These are phyloP conservation scores for Chamaedrilus cognettii DNA, from an alignment of 2,888 invertebrate genomes.

Conservation along the genomic window DNA sequence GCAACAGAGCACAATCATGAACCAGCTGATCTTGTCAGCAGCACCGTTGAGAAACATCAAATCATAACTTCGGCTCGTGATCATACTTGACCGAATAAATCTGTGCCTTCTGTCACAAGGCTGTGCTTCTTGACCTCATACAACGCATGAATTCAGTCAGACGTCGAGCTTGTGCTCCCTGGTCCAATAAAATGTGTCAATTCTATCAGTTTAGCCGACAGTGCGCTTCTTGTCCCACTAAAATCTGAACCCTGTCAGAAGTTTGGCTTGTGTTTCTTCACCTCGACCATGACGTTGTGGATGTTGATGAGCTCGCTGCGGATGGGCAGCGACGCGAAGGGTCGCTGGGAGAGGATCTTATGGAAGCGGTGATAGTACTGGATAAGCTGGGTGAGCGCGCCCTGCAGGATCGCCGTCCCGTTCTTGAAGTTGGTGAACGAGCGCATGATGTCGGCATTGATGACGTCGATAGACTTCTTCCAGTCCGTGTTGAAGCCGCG, in stretches of 20 bases:
- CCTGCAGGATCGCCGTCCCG: conserved; percentile 84
- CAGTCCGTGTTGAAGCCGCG: conserved; percentile 89
- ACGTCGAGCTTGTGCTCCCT: no score
- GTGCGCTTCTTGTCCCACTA: no score
- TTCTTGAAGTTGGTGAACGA: conserved; percentile 97
- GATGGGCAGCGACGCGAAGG: conserved; percentile 62
- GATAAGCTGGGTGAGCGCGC: conserved; percentile 91
- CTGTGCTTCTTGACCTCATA: no score
- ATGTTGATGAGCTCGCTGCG: conserved; percentile 90
- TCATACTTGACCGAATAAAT: no score
- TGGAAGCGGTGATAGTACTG: conserved; percentile 98
- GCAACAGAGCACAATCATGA: no score
- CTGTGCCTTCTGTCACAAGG: no score
- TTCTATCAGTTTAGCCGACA: no score
- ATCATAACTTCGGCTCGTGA: no score
- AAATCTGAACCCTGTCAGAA: conserved; percentile 64
- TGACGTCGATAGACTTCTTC: conserved; percentile 93
- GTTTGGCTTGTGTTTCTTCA: conserved; percentile 97
- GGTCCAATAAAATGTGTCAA: no score
- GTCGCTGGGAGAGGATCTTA: conserved; percentile 80
- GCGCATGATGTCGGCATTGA: conserved; percentile 90
- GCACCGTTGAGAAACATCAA: no score
- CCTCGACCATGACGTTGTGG: conserved; percentile 98
- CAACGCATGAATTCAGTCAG: no score
- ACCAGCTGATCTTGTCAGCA: no score